Conservation (phyloP, 2,797 vertebrate species). For the Chaetodon trifasciatus region DNA sequence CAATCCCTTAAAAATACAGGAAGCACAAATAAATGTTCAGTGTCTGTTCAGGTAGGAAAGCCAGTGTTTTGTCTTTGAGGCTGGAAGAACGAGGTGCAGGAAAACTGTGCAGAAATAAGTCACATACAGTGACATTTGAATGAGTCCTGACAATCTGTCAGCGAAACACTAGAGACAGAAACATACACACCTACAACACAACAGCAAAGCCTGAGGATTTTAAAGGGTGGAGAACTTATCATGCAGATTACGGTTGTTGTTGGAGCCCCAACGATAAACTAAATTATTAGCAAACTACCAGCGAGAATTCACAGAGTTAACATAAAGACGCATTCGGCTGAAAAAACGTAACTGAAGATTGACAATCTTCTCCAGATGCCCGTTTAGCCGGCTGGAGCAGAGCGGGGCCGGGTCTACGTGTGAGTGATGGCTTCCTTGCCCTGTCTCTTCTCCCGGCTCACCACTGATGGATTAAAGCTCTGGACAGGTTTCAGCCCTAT, state of each 20-base stretch:
- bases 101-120: background rate
- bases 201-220: too few species aligned
- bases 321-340: slow-evolving; percentile 10
- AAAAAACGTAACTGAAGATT: slow-evolving; percentile 42
- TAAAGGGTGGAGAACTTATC: background rate
- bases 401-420: slow-evolving; percentile 29
- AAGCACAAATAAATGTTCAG: background rate
- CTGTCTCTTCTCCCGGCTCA: slow-evolving; percentile 71
- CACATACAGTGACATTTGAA: background rate
- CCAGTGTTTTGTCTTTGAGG: background rate
- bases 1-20: background rate
- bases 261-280: background rate
- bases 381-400: slow-evolving; percentile 68
- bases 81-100: too few species aligned
- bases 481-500: slow-evolving; percentile 82
- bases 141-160: background rate
- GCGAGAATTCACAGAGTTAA: background rate
- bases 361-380: slow-evolving; percentile 60
- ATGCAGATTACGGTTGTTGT: background rate
- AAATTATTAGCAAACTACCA: background rate
- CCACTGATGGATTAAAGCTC: slow-evolving; percentile 80
- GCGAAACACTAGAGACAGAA: background rate
- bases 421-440: slow-evolving; percentile 76
- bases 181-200: background rate
- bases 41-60: background rate